These are phyloP conservation scores for Orthonychiurus folsomi DNA, from an alignment of 2,888 invertebrate genomes.

Conservation along the genomic window DNA sequence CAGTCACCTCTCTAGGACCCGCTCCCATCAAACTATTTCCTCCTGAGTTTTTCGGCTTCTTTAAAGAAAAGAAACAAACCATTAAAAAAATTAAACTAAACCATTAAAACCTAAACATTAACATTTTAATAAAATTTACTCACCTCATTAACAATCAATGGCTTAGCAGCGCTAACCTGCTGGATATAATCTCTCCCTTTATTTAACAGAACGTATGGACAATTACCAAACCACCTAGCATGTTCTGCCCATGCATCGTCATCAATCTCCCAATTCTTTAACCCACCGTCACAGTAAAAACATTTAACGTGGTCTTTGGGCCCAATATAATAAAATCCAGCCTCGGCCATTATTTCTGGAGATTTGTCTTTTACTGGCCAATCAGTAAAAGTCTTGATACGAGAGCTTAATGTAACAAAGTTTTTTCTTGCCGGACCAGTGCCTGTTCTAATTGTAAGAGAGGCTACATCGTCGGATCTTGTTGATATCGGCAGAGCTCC, in stretches of 20 bases:
- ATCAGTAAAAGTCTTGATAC: constrained; percentile 60
- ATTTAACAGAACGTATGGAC: constrained; percentile 67
- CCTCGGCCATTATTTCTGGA: constrained; percentile 70
- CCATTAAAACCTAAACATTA: no score
- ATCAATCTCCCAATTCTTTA: constrained; percentile 83
- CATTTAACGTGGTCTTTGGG: constrained; percentile 79
- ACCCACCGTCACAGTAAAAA: constrained; percentile 85
- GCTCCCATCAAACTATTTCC: no score
- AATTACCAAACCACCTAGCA: constrained; percentile 83
- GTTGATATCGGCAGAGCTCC: constrained; percentile 34
- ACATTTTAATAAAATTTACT: constrained; percentile 48
- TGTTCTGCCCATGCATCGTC: constrained; percentile 94
- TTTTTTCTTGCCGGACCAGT: constrained; percentile 57
- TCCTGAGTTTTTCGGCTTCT: no score
- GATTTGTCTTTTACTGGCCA: constrained; percentile 77
- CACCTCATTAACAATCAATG: constrained; percentile 45
- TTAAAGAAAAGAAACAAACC: no score
- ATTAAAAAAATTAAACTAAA: no score
- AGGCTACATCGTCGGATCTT: constrained; percentile 29
- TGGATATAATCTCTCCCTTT: constrained; percentile 73
- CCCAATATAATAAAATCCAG: constrained; percentile 88
- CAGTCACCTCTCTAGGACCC: no score
- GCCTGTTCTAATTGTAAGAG: constrained; percentile 27
- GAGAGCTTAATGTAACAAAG: constrained; percentile 60
- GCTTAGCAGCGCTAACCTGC: constrained; percentile 50